Percentiles rank a stretch among this genome's conserved stretches.
Conservation (phyloP, 2,113 vertebrate genomes). For the Glareola pratincola region DNA sequence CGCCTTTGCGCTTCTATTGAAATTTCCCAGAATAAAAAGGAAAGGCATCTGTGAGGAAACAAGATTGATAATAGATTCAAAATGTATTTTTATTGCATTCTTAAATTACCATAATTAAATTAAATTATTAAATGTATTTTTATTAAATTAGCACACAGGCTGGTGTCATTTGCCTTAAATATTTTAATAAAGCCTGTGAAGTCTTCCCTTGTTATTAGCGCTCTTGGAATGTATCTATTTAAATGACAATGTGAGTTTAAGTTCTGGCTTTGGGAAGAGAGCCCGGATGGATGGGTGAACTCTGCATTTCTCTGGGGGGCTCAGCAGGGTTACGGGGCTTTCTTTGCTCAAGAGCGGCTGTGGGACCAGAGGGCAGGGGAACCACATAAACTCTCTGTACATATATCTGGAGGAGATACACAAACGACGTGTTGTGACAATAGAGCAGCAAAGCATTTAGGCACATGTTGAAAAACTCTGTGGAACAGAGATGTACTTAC, state of each 20-base stretch:
- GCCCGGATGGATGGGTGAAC: neutral
- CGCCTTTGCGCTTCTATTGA: neutral
- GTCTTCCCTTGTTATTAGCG: neutral
- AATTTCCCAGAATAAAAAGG: slow-evolving; percentile 15
- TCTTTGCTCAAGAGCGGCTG: neutral
- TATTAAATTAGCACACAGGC: slow-evolving; percentile 52
- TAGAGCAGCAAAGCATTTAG: neutral
- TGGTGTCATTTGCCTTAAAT: slow-evolving; percentile 41
- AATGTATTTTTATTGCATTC: slow-evolving; percentile 42
- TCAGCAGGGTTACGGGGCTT: neutral
- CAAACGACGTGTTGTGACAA: neutral
- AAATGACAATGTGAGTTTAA: slow-evolving; percentile 13
- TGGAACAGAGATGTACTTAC: slow-evolving; percentile 11
- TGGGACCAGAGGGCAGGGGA: neutral
- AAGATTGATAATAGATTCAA: slow-evolving; percentile 35
- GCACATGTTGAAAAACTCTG: slow-evolving; percentile 2
- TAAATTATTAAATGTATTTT: slow-evolving; percentile 65
- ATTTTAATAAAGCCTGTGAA: slow-evolving; percentile 53
- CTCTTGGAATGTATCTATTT: neutral
- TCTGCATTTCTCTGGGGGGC: neutral
- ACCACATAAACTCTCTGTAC: neutral
- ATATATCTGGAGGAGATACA: neutral
- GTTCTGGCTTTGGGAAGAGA: neutral
- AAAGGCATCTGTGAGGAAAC: neutral
- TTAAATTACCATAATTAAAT: slow-evolving; percentile 57